phyloP scores from a whole-genome alignment of 1,140 invertebrate genomes.

The Delia radicum region DNA sequence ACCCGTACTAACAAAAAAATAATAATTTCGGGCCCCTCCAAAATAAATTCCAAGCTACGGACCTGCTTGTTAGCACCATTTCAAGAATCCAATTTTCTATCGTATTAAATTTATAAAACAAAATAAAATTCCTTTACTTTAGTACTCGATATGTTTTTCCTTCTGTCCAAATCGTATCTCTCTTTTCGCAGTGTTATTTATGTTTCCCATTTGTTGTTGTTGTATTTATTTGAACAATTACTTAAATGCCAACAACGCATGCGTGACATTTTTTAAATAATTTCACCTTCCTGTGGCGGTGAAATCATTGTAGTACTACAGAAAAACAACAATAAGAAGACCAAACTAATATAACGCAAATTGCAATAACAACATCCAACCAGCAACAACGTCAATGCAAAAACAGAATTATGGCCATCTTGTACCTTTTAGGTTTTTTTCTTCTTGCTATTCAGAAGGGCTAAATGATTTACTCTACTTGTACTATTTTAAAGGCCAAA shows the following conservation, averaged over 20 bases:
- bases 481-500: neutral
- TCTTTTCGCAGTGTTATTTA: too few relatives aligned
- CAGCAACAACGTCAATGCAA: neutral
- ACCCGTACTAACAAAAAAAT: too few relatives aligned
- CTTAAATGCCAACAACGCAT: slow-evolving; percentile 41
- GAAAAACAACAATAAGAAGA: neutral
- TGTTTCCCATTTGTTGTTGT: neutral
- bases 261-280: slow-evolving; percentile 48
- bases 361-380: too few relatives aligned
- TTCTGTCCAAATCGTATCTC: neutral
- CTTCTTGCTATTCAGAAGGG: neutral
- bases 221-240: slow-evolving; percentile 34
- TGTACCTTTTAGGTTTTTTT: neutral
- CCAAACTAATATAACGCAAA: neutral
- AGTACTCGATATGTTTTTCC: too few relatives aligned
- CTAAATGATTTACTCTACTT: slow-evolving; percentile 11
- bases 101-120: too few relatives aligned
- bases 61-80: too few relatives aligned
- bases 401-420: too few relatives aligned
- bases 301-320: neutral
- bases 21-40: too few relatives aligned
- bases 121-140: too few relatives aligned
- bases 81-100: too few relatives aligned
- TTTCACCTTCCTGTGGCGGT: slow-evolving; percentile 29
- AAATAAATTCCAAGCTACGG: too few relatives aligned